phyloP scores from a whole-genome alignment of 1,140 invertebrate species.

The Magallana gigas region DNA sequence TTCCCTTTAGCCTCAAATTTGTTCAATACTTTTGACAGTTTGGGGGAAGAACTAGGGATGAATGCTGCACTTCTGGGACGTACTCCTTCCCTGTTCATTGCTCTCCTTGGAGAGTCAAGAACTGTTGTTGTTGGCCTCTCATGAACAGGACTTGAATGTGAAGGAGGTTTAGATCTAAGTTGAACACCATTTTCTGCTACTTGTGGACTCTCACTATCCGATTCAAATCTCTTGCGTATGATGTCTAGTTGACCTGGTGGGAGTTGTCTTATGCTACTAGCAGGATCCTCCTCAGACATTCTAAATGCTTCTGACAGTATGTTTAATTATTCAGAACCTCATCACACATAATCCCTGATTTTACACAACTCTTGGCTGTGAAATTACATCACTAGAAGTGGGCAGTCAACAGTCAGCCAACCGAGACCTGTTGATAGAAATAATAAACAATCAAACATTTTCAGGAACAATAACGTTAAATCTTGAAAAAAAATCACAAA shows the following conservation, averaged over 20 bases:
- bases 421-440: neutral
- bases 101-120: neutral
- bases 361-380: neutral
- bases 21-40: neutral
- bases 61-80: conserved; percentile 38
- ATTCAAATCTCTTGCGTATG: conserved; percentile 58
- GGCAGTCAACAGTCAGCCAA: no score
- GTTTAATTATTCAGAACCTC: neutral
- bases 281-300: conserved; percentile 29
- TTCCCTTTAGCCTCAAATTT: conserved; percentile 24
- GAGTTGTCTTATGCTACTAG: conserved; percentile 59
- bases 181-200: conserved; percentile 19
- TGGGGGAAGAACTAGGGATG: neutral
- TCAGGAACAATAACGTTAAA: no score
- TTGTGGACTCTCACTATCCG: neutral
- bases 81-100: conserved; percentile 35
- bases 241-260: conserved; percentile 57
- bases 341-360: neutral
- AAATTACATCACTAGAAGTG: no score
- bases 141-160: conserved; percentile 8
- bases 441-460: neutral
- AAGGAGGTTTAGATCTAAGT: neutral
- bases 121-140: neutral
- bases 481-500: no score
- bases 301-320: neutral